Percentiles rank a stretch among this genome's conserved stretches.
Evolutionary conservation across 2,888 invertebrate genomes (phyloP).

Genomic region (Conomelus anceps): DNA sequence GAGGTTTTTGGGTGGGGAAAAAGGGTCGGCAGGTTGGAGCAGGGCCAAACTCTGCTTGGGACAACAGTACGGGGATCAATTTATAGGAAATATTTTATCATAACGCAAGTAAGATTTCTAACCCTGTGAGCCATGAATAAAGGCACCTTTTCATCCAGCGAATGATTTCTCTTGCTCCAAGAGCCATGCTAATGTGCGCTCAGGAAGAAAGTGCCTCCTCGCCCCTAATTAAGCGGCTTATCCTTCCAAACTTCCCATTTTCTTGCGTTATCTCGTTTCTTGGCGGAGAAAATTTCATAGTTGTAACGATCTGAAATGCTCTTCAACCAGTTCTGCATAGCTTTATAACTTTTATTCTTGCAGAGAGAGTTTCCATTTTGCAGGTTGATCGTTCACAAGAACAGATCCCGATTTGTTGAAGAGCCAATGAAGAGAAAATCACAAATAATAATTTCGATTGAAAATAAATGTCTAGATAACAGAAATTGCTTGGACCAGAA

Average conservation of each 20-base stretch:
- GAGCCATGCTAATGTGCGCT: not conserved
- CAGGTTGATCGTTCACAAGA: not conserved
- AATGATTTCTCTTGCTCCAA: not conserved
- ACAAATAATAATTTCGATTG: too few species aligned
- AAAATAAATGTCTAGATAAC: too few species aligned
- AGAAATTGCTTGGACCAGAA: too few species aligned
- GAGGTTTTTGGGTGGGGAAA: not conserved
- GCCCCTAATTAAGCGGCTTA: not conserved
- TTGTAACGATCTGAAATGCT: not conserved
- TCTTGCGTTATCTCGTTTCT: not conserved
- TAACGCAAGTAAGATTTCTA: slow-evolving; percentile 8
- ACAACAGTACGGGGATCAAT: slow-evolving; percentile 9
- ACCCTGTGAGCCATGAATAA: slow-evolving; percentile 1
- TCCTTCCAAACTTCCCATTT: not conserved
- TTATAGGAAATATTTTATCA: slow-evolving; percentile 12
- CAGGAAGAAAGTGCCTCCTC: not conserved
- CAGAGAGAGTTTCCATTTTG: not conserved
- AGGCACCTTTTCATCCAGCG: slow-evolving; percentile 1
- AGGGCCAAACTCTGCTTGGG: slow-evolving; percentile 6
- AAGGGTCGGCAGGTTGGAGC: not conserved
- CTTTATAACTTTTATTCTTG: not conserved
- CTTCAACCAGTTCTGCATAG: not conserved
- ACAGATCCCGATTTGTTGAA: not conserved
- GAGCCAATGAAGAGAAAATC: too few species aligned
- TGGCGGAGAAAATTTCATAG: not conserved